Percentiles rank a stretch among this genome's conserved stretches.
Evolutionary conservation across 2,113 vertebrate genomes (phyloP).

Genomic region (Gymnorhina tibicen): DNA sequence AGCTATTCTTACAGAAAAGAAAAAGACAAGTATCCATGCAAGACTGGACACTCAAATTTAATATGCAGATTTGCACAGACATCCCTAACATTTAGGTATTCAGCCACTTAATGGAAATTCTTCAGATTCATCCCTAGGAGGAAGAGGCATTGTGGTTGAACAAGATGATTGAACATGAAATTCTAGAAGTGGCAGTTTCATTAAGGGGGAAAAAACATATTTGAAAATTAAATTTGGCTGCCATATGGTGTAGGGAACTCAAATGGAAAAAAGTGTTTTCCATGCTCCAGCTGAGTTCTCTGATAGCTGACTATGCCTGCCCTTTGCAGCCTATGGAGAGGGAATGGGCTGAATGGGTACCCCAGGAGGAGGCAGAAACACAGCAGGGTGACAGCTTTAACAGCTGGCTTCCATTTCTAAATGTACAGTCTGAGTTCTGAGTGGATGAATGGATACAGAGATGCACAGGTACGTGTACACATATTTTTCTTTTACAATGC

Average conservation of each 20-base stretch:
- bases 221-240: background rate
- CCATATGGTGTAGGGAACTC: background rate
- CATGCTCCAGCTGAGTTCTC: background rate
- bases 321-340: background rate
- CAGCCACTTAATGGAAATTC: background rate
- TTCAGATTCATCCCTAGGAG: background rate
- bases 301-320: background rate
- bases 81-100: background rate
- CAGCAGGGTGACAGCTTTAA: background rate
- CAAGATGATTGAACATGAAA: background rate
- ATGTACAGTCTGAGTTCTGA: background rate
- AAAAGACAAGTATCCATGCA: background rate
- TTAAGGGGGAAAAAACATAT: background rate
- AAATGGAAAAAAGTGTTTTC: background rate
- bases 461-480: background rate
- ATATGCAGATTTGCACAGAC: background rate
- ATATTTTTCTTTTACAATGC: background rate
- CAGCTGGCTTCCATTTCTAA: background rate
- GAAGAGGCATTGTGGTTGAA: background rate
- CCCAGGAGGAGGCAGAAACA: background rate
- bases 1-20: background rate
- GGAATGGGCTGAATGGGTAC: background rate
- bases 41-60: background rate
- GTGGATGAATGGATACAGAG: background rate
- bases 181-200: background rate